Percentiles rank a stretch among this genome's conserved stretches.
Evolutionary conservation across 92 coral and sea anemone genomes (phyloP).

Genomic region (Parazoanthus atlanticus): DNA sequence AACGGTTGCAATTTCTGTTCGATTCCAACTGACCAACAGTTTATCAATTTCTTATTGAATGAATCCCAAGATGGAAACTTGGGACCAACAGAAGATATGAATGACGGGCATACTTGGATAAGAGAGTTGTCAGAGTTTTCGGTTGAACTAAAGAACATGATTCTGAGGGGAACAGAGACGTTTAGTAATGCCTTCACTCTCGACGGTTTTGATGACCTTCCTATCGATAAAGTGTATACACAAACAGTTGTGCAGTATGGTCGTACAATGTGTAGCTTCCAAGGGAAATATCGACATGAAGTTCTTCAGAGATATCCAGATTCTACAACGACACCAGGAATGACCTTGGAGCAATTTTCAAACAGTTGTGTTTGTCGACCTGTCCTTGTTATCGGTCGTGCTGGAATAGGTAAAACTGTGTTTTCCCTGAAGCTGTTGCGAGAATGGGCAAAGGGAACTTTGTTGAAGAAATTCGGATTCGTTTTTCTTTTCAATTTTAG

Average conservation of each 20-base stretch:
- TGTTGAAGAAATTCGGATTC: conserved; percentile 37
- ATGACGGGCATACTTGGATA: not conserved
- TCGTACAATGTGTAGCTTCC: not conserved
- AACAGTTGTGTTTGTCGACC: not conserved
- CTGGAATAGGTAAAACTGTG: conserved; percentile 31
- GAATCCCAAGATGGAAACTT: conserved; percentile 6
- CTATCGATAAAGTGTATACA: conserved; percentile 13
- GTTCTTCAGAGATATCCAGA: not conserved
- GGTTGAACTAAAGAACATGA: not conserved
- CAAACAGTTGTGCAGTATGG: not conserved
- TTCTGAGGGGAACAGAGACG: not conserved
- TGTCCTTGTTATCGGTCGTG: conserved; percentile 16
- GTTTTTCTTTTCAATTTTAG: conserved; percentile 51
- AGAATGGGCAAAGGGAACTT: conserved; percentile 36
- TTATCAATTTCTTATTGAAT: conserved; percentile 16
- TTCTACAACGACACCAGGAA: not conserved
- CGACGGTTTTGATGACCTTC: conserved; percentile 22
- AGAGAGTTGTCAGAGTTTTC: not conserved
- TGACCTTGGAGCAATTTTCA: conserved; percentile 12
- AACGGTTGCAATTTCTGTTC: not conserved
- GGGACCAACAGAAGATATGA: not conserved
- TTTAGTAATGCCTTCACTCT: not conserved
- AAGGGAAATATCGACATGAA: conserved; percentile 17
- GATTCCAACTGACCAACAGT: conserved; percentile 2
- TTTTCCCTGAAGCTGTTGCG: conserved; percentile 14